A percentile compares a stretch with the other conserved stretches of the same genome.
Evolutionary conservation across 2,797 vertebrate species (phyloP).

Genomic region (Sebastes oblongus): DNA sequence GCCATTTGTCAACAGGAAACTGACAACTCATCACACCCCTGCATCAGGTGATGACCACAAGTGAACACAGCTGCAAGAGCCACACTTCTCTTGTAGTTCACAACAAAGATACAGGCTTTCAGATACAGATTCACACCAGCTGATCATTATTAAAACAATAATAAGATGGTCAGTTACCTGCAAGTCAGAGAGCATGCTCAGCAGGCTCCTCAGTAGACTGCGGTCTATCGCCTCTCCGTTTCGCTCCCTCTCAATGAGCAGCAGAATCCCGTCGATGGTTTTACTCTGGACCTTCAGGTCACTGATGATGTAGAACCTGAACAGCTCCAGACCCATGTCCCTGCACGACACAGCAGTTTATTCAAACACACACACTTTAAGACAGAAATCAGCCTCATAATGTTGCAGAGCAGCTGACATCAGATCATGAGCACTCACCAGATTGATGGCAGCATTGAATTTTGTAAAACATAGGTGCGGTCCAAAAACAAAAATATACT

Average conservation of each 20-base stretch:
- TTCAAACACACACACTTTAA: background rate
- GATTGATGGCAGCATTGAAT: conserved; percentile 99
- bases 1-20: conserved; percentile 39
- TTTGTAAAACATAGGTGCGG: conserved; percentile 98
- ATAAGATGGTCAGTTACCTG: conserved; percentile 82
- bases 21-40: conserved; percentile 24
- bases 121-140: background rate
- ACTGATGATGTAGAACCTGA: conserved; percentile 98
- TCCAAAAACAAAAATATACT: conserved; percentile 99
- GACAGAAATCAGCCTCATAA: background rate
- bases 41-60: conserved; percentile 12
- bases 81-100: background rate
- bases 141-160: background rate
- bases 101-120: background rate
- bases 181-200: conserved; percentile 98
- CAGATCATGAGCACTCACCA: conserved; percentile 85
- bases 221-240: conserved; percentile 96
- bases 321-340: conserved; percentile 99
- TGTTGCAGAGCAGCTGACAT: background rate
- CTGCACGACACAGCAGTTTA: conserved; percentile 73
- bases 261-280: conserved; percentile 97
- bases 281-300: conserved; percentile 98
- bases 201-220: conserved; percentile 94
- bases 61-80: conserved; percentile 9
- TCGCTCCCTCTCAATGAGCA: conserved; percentile 95